These are phyloP conservation scores for Discoglossus pictus DNA, from an alignment of 2,797 vertebrate species.

Conservation along the genomic window DNA sequence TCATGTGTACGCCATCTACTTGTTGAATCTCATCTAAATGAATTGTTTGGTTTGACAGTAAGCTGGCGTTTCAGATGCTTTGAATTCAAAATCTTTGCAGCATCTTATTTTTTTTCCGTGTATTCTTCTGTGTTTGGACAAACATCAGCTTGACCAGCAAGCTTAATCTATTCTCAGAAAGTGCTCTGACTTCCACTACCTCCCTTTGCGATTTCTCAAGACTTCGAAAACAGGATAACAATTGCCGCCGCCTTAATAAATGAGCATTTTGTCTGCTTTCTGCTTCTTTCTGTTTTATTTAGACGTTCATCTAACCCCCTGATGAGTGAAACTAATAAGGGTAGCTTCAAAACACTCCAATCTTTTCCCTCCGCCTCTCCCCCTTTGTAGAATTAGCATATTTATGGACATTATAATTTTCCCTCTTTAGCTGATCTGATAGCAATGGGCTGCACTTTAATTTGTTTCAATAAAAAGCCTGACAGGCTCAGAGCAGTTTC, in stretches of 20 bases:
- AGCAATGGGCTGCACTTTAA: slow-evolving; percentile 36
- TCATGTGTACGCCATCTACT: slow-evolving; percentile 11
- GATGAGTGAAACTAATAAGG: slow-evolving; percentile 49
- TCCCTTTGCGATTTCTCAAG: slow-evolving; percentile 13
- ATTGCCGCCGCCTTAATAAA: slow-evolving; percentile 39
- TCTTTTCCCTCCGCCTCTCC: not conserved
- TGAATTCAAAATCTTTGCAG: too few relatives aligned
- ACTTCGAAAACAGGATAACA: slow-evolving; percentile 21
- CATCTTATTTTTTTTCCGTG: too few relatives aligned
- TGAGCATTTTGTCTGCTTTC: slow-evolving; percentile 46
- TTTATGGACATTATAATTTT: slow-evolving; percentile 51
- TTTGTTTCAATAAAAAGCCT: slow-evolving; percentile 51
- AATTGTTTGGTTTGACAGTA: slow-evolving; percentile 1
- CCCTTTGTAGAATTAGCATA: slow-evolving; percentile 39
- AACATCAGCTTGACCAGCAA: slow-evolving; percentile 11
- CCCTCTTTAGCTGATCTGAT: slow-evolving; percentile 51
- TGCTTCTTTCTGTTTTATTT: slow-evolving; percentile 49
- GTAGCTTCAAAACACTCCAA: slow-evolving; percentile 45
- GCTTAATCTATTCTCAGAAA: not conserved
- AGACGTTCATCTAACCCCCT: slow-evolving; percentile 46
- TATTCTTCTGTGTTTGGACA: not conserved
- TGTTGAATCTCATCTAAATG: slow-evolving; percentile 31
- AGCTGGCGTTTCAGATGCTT: not conserved
- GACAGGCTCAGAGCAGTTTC: slow-evolving; percentile 33
- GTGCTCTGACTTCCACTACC: not conserved